Evolutionary conservation across 2,113 vertebrate species (phyloP).

Genomic region (Oceanodroma tethys): DNA sequence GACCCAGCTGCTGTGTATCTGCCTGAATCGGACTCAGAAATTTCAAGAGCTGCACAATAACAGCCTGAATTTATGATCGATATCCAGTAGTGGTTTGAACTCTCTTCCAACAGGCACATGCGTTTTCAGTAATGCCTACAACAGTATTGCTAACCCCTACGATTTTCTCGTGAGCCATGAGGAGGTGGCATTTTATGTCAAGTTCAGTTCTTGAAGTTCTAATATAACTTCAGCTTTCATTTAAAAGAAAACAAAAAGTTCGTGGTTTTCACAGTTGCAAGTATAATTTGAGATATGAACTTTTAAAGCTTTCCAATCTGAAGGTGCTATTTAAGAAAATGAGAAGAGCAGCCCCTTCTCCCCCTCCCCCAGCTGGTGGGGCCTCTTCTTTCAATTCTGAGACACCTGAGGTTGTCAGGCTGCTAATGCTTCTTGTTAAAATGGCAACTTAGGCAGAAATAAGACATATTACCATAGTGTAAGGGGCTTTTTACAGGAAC

Average conservation of each 20-base stretch:
- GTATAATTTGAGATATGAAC: background rate
- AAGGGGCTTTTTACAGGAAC: background rate
- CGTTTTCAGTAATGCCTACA: background rate
- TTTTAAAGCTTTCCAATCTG: background rate
- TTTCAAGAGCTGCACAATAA: background rate
- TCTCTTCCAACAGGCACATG: accelerated
- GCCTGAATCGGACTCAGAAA: background rate
- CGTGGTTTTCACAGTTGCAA: background rate
- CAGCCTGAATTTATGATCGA: background rate
- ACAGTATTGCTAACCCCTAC: accelerated
- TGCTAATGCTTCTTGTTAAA: background rate
- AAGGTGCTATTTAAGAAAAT: background rate
- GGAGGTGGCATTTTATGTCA: background rate
- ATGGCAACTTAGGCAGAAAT: background rate
- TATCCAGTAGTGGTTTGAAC: background rate
- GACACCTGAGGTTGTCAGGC: background rate
- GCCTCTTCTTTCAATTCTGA: background rate
- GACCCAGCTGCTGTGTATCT: background rate
- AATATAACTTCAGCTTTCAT: background rate
- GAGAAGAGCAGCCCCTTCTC: background rate
- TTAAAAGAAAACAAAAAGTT: background rate
- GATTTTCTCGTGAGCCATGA: background rate
- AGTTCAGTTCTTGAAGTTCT: background rate
- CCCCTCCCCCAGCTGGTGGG: background rate
- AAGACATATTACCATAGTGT: background rate